Percentiles rank a stretch among this genome's conserved stretches.
phyloP scores from a whole-genome alignment of 37 sponge, comb jelly and placozoan species.

The Spongilla lacustris region DNA sequence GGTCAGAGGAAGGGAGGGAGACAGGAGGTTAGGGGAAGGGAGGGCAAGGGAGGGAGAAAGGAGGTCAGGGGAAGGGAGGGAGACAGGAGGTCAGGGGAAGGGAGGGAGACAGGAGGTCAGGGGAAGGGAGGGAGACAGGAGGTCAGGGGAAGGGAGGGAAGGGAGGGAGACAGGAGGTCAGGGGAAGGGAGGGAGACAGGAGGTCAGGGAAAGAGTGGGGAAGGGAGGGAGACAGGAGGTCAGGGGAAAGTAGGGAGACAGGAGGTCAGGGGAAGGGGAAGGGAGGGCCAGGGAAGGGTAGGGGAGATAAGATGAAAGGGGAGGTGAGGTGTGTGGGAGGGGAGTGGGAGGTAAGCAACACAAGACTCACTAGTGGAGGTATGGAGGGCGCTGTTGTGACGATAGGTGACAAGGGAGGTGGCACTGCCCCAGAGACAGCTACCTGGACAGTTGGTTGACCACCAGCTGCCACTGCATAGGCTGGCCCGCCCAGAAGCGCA shows the following conservation, averaged over 20 bases:
- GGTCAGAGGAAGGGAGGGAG: no score
- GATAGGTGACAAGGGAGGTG: neutral
- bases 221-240: neutral
- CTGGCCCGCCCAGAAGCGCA: constrained; percentile 20
- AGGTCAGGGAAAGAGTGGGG: no score
- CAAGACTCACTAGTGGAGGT: neutral
- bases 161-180: no score
- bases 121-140: no score
- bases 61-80: no score
- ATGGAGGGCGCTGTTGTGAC: neutral
- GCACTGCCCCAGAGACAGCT: neutral
- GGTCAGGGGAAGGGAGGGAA: no score
- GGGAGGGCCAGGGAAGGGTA: neutral
- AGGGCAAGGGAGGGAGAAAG: no score
- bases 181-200: no score
- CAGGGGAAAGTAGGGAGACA: neutral
- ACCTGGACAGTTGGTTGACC: neutral
- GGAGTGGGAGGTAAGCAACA: neutral
- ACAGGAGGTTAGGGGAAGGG: no score
- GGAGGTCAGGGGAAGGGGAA: neutral
- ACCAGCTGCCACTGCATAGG: constrained; percentile 58
- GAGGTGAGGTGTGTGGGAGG: constrained; percentile 1
- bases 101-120: no score
- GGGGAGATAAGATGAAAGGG: neutral
- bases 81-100: no score